Conservation (phyloP, 2,113 vertebrate species). For the Gavialis gangeticus region DNA sequence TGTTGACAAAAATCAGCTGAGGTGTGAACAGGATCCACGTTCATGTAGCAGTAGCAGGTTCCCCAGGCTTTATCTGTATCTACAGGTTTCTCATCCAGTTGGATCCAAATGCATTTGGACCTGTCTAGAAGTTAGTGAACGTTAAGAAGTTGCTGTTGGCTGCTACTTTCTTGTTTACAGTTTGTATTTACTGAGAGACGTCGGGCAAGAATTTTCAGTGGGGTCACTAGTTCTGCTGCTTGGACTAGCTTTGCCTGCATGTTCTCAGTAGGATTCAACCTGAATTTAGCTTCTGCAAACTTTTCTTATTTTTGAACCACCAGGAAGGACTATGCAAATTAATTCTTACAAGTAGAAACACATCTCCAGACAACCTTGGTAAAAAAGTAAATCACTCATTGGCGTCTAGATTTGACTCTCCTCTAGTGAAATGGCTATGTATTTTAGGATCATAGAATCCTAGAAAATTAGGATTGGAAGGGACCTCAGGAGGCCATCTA, state of each 20-base stretch:
- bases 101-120: neutral
- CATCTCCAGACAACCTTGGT: neutral
- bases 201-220: neutral
- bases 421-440: neutral
- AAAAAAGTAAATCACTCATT: neutral
- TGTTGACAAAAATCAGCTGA: neutral
- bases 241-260: neutral
- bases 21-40: neutral
- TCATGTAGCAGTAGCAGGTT: neutral
- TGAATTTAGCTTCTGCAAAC: neutral
- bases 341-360: neutral
- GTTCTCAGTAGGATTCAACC: neutral
- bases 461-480: too few species aligned
- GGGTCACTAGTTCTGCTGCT: neutral
- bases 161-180: neutral
- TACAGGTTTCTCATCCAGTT: neutral
- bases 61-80: neutral
- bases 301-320: neutral
- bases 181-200: neutral
- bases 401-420: neutral
- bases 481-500: too few species aligned
- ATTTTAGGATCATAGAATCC: too few species aligned
- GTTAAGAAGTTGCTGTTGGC: neutral
- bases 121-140: neutral
- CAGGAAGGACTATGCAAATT: neutral